Conservation (phyloP, 1,140 invertebrate species). For the Harlomillsia oculata region DNA sequence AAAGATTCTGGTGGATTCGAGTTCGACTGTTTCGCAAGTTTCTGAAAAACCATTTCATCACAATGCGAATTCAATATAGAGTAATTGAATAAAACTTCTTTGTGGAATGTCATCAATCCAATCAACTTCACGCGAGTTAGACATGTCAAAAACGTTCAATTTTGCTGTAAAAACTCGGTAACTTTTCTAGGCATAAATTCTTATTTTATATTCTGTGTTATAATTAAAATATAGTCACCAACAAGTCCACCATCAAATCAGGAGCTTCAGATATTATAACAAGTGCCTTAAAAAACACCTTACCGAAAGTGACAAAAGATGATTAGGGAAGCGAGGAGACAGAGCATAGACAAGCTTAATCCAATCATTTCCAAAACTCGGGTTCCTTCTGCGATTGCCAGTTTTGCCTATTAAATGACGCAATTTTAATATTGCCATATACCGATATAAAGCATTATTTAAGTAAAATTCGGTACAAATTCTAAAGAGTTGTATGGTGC, state of each 20-base stretch:
- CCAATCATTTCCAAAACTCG: slow-evolving; percentile 46
- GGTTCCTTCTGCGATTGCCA: slow-evolving; percentile 16
- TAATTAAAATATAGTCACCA: too few species aligned
- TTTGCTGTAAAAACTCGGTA: too few species aligned
- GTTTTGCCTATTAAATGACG: background rate
- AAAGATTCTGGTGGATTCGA: slow-evolving; percentile 47
- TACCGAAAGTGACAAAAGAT: slow-evolving; percentile 47
- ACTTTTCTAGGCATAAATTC: too few species aligned
- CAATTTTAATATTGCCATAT: background rate
- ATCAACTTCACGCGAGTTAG: too few species aligned
- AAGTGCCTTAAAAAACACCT: slow-evolving; percentile 41
- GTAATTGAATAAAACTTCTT: background rate
- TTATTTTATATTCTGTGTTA: too few species aligned
- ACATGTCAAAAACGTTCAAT: too few species aligned
- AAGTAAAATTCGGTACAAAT: background rate
- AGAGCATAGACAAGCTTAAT: slow-evolving; percentile 43
- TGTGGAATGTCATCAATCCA: background rate
- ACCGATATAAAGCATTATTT: background rate
- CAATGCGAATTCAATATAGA: background rate
- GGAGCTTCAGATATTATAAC: too few species aligned
- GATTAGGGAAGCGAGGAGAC: slow-evolving; percentile 43
- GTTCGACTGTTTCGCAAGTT: slow-evolving; percentile 47
- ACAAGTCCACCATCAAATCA: too few species aligned
- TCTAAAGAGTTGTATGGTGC: background rate
- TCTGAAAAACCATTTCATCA: slow-evolving; percentile 38